Evolutionary conservation across 2,888 invertebrate genomes (phyloP).

Genomic region (Eilema depressum): DNA sequence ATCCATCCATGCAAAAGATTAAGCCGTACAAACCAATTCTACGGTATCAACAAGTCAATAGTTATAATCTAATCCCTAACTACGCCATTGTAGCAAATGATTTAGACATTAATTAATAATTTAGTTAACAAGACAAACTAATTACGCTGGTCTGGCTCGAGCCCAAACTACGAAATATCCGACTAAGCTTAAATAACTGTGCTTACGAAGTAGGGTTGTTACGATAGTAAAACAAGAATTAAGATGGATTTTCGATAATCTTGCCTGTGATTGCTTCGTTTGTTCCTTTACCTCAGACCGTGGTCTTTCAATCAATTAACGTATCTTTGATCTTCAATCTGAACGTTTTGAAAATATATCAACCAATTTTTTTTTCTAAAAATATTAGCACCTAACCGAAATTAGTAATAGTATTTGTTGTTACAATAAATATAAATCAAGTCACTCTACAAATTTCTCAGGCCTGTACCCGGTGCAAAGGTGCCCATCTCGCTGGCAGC

Average conservation of each 20-base stretch:
- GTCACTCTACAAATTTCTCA: too few species aligned
- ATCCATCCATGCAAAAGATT: too few species aligned
- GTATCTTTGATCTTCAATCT: too few species aligned
- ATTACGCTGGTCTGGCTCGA: slow-evolving; percentile 38
- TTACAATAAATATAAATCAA: too few species aligned
- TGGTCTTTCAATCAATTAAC: background rate
- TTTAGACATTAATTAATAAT: slow-evolving; percentile 51
- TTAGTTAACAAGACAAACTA: slow-evolving; percentile 51
- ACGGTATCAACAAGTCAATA: slow-evolving; percentile 19
- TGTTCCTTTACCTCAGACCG: background rate
- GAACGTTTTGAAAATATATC: too few species aligned
- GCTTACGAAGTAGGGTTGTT: slow-evolving; percentile 31
- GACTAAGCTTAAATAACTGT: slow-evolving; percentile 44
- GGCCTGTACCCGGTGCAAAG: too few species aligned
- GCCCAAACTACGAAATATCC: slow-evolving; percentile 38
- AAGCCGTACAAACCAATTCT: too few species aligned
- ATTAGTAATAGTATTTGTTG: too few species aligned
- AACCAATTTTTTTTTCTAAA: too few species aligned
- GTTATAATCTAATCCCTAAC: slow-evolving; percentile 24
- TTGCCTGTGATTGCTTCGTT: background rate
- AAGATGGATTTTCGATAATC: background rate
- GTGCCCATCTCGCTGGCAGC: too few species aligned
- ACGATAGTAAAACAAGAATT: slow-evolving; percentile 2
- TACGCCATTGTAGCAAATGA: slow-evolving; percentile 34
- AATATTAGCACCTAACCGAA: too few species aligned